Evolutionary conservation across 2,888 invertebrate genomes (phyloP).

Genomic region (Hybos culiciformis): DNA sequence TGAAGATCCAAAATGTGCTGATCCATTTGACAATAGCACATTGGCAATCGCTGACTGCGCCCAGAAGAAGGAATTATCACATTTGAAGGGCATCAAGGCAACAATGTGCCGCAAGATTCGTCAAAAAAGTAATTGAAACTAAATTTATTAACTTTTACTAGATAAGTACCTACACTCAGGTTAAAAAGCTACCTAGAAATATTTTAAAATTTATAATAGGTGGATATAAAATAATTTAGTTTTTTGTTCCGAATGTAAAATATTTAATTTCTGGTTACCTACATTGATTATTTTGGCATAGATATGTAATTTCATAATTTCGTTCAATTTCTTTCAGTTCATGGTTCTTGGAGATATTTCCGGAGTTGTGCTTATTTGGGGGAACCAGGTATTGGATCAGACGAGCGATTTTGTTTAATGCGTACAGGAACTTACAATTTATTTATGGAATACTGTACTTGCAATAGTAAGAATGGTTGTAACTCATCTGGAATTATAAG

Average conservation of each 20-base stretch:
- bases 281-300: no score
- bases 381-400: slow-evolving; percentile 77
- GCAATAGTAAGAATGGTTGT: slow-evolving; percentile 85
- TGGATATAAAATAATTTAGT: no score
- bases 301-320: no score
- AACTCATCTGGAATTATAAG: slow-evolving; percentile 45
- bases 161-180: neutral
- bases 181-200: no score
- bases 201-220: no score
- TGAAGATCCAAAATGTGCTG: slow-evolving; percentile 77
- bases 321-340: slow-evolving; percentile 49
- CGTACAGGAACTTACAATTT: slow-evolving; percentile 85
- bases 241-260: neutral
- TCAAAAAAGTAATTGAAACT: slow-evolving; percentile 56
- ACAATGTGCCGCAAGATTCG: slow-evolving; percentile 86
- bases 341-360: slow-evolving; percentile 79
- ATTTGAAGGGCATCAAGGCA: slow-evolving; percentile 54
- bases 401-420: slow-evolving; percentile 82
- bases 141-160: no score
- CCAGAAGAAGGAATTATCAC: slow-evolving; percentile 44
- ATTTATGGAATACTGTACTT: slow-evolving; percentile 87
- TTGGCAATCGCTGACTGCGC: slow-evolving; percentile 72
- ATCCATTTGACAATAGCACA: slow-evolving; percentile 82
- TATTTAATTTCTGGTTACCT: neutral
- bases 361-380: slow-evolving; percentile 82